Conservation (phyloP, 1,140 invertebrate species). For the Battus philenor region DNA sequence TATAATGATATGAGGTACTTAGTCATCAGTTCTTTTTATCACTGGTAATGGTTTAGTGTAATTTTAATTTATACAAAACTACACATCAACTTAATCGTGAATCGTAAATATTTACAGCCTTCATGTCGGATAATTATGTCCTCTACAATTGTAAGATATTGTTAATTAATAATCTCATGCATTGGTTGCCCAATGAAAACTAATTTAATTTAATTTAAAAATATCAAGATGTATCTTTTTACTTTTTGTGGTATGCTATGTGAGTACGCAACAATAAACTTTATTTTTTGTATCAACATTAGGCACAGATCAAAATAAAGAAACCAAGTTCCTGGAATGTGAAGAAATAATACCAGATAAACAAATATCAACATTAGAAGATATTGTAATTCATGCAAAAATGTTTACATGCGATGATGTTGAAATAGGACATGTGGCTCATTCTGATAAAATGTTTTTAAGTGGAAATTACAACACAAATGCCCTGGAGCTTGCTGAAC, state of each 20-base stretch:
- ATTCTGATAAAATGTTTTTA: constrained; percentile 49
- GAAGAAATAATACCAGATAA: constrained; percentile 43
- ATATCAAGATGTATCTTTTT: neutral
- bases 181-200: neutral
- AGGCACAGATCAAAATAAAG: constrained; percentile 24
- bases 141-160: neutral
- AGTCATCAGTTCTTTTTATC: too few relatives aligned
- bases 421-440: constrained; percentile 71
- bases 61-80: too few relatives aligned
- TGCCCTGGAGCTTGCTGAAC: constrained; percentile 77
- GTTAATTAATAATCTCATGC: neutral
- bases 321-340: constrained; percentile 55
- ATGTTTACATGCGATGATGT: constrained; percentile 65
- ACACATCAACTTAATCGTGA: too few relatives aligned
- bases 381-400: constrained; percentile 47
- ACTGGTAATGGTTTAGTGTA: too few relatives aligned
- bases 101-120: too few relatives aligned
- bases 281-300: too few relatives aligned
- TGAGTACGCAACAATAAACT: too few relatives aligned
- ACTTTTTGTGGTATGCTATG: constrained; percentile 10
- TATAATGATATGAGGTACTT: too few relatives aligned
- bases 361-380: constrained; percentile 44
- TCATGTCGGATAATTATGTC: neutral
- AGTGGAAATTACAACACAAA: constrained; percentile 39
- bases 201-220: neutral